phyloP scores from a whole-genome alignment of 2,888 invertebrate species.

The Leistus spinibarbis region DNA sequence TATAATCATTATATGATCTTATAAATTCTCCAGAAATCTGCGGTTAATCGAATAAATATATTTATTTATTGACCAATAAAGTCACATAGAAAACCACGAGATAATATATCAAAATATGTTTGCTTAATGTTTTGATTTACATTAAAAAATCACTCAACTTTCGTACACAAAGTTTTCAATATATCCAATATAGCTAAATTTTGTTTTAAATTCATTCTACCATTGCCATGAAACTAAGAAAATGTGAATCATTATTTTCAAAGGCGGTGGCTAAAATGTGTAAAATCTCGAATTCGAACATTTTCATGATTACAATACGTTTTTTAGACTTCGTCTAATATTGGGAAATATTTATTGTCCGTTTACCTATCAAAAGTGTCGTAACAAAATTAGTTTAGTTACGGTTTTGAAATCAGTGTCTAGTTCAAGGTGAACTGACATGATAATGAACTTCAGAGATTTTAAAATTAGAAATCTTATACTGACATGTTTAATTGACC shows the following conservation, averaged over 20 bases:
- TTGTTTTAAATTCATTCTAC: too few species aligned
- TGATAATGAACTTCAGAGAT: conserved; percentile 28
- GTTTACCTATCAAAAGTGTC: background rate
- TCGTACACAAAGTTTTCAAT: too few species aligned
- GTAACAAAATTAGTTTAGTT: too few species aligned
- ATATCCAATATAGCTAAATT: too few species aligned
- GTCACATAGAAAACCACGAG: background rate
- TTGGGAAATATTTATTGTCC: background rate
- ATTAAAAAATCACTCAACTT: too few species aligned
- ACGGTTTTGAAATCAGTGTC: background rate
- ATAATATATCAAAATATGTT: too few species aligned
- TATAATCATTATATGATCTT: background rate
- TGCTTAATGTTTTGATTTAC: too few species aligned
- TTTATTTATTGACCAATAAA: background rate
- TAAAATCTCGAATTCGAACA: too few species aligned
- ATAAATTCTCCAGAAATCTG: background rate
- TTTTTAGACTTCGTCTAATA: background rate
- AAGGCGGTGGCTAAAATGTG: too few species aligned
- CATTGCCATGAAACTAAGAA: too few species aligned
- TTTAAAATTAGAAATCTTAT: background rate
- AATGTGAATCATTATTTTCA: too few species aligned
- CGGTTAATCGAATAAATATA: background rate
- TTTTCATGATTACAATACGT: too few species aligned
- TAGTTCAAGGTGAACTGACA: conserved; percentile 27
- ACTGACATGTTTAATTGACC: background rate